Evolutionary conservation across 1,140 invertebrate species (phyloP).

Genomic region (Listronotus bonariensis): DNA sequence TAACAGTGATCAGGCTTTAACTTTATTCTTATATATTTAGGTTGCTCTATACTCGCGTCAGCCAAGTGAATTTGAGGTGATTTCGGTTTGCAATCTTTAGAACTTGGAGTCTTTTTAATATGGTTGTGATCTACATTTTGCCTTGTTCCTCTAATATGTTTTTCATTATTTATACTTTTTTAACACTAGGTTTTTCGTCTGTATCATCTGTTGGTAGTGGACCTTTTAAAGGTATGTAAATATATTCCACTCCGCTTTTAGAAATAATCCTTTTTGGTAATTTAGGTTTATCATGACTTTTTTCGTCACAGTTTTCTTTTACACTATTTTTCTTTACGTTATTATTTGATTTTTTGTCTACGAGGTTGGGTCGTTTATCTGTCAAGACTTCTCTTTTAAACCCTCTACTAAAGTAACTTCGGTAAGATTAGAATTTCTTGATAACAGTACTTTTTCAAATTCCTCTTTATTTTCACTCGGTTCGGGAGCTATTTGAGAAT

Average conservation of each 20-base stretch:
- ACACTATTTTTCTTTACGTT: neutral
- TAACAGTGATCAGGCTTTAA: slow-evolving; percentile 69
- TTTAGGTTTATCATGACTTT: slow-evolving; percentile 7
- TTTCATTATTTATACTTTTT: slow-evolving; percentile 11
- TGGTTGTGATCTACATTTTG: no score
- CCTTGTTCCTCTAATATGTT: neutral
- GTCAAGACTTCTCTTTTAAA: slow-evolving; percentile 51
- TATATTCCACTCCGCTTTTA: slow-evolving; percentile 53
- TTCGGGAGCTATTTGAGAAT: slow-evolving; percentile 48
- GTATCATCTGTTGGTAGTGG: slow-evolving; percentile 49
- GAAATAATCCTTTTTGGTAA: slow-evolving; percentile 46
- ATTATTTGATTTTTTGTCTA: slow-evolving; percentile 27
- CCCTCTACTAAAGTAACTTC: slow-evolving; percentile 62
- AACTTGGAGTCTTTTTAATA: no score
- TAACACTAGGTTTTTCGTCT: neutral
- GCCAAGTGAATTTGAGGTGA: neutral
- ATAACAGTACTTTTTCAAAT: slow-evolving; percentile 68
- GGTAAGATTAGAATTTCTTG: slow-evolving; percentile 63
- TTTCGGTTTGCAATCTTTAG: neutral
- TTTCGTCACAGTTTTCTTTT: neutral
- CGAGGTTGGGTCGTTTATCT: slow-evolving; percentile 21
- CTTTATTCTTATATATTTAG: slow-evolving; percentile 67
- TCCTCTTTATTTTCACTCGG: slow-evolving; percentile 62
- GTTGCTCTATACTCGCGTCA: slow-evolving; percentile 46
- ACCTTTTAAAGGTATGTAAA: slow-evolving; percentile 55